These are phyloP conservation scores for Cephalotes varians DNA, from an alignment of 2,888 invertebrate genomes.

Conservation along the genomic window DNA sequence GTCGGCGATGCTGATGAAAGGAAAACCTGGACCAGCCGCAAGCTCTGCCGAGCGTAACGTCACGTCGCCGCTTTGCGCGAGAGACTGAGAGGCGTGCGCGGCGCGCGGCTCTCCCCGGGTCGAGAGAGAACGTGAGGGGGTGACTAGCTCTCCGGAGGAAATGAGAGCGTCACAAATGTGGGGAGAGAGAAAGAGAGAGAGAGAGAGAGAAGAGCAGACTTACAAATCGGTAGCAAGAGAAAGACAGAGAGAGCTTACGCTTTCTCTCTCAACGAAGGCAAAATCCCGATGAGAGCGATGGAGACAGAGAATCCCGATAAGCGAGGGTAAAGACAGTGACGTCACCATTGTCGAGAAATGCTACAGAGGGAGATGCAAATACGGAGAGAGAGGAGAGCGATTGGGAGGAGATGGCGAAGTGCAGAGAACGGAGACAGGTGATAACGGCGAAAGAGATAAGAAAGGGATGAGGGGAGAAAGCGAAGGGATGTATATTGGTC, in stretches of 20 bases:
- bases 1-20: constrained; percentile 13
- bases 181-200: not conserved
- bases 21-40: constrained; percentile 72
- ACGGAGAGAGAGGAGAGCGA: not conserved
- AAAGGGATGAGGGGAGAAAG: not conserved
- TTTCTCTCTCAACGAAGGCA: not conserved
- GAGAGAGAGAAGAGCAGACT: not conserved
- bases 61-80: constrained; percentile 74
- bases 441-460: constrained; percentile 3
- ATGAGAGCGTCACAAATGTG: not conserved
- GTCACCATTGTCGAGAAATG: not conserved
- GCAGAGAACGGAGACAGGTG: constrained; percentile 10
- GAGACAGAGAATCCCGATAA: constrained; percentile 3
- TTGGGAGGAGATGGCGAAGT: constrained; percentile 15
- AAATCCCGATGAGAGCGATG: not conserved
- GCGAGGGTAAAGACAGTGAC: constrained; percentile 9
- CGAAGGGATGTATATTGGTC: constrained; percentile 3
- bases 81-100: constrained; percentile 71
- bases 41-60: constrained; percentile 53
- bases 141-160: constrained; percentile 23
- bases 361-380: not conserved
- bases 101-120: constrained; percentile 43
- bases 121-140: constrained; percentile 54
- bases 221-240: not conserved
- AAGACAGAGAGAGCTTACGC: not conserved